Base-by-base conservation (phyloP, 23 tunicate species). In the Aplidium turbinatum region DNA sequence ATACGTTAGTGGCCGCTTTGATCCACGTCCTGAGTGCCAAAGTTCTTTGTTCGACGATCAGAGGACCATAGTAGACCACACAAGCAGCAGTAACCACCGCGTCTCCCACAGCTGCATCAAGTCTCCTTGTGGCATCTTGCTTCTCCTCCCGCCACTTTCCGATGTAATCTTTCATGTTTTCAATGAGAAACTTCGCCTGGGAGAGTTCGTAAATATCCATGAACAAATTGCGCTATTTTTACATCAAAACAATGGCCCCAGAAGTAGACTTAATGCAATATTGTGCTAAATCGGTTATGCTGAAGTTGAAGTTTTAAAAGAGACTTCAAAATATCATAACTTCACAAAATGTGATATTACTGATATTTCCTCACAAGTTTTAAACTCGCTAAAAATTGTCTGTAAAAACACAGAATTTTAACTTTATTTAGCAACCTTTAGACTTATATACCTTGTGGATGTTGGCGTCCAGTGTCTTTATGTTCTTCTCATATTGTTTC, bases 391-490 rank as follows among this genome's bases (percentile, higher is more conserved):
- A n/a, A n/a, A n/a, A n/a, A n/a, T n/a, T n/a, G n/a, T n/a, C n/a
- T n/a, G n/a, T n/a, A n/a, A n/a, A n/a, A n/a, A n/a, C n/a, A n/a
- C n/a, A n/a, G n/a, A n/a, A n/a, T n/a, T n/a, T n/a, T n/a, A n/a
- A n/a, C n/a, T n/a, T n/a, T n/a, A n/a, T n/a, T n/a, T n/a, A n/a
- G n/a, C n/a, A n/a, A n/a, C n/a, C n/a, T n/a, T n/a, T n/a, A n/a
- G n/a, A n/a, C n/a, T n/a, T n/a, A n/a, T n/a, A n/a, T 57, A 88
- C 96, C 81, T 78, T 82, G 39, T 73, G 74, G 20, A 89, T 85
- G 55, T 82, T 78, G 1, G 64, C 28, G 32, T 89, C 87, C 22
- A 89, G 68, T 21, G 64, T 68, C 55, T 72, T 72, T 16, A 89
- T 67, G 0, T 76, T 80, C 36, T 65, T 77, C 65, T 82, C 85